Base-by-base conservation (phyloP, 2,888 invertebrate species). In the Zaprionus obscuricornis region DNA sequence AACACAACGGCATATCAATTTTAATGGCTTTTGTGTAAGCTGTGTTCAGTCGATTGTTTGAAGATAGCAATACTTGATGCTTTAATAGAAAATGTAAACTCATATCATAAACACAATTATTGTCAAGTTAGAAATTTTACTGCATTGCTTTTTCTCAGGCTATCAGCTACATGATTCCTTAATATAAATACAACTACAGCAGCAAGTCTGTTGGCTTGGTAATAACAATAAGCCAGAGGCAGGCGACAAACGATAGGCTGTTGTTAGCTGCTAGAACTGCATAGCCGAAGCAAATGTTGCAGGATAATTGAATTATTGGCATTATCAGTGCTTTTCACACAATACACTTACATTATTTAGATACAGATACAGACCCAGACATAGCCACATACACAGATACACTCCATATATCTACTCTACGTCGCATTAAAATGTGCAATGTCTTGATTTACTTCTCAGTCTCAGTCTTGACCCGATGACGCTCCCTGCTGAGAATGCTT, bases 221-320 rank as follows among this genome's bases (percentile, higher is more conserved):
- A 76, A 74, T 66, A 72, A 78, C 73, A 78, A 66, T 58, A 62
- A 59, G 51, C 52, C 57, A 63, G 55, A 39, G 45, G 56, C 42
- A 66, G 7, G 26, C 40, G 40, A 39, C 7, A 42, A 37, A 16
- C 31, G 6, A 20, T 6, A 27, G 27, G 39, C 7, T 13, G 13
- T 46, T 29, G 16, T n/a, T n/a, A n/a, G 27, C 27, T 45, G 34
- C 22, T 7, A 29, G 16, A 20, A 45, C 20, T 4, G 50, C 14
- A 17, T 22, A 39, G 49, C 39, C 33, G 34, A 31, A 60, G 49
- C 42, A 57, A 58, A 31, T 58, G 58, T 70, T 52, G 62, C 58
- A 50, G 64, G 68, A 72, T 74, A 81, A 84, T 84, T 72, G 72
- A 74, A 77, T 81, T 77, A 84, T 82, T 81, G 82, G 67, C 67